Conservation (phyloP, 23 tunicate species). For the Trididemnum clinides region DNA sequence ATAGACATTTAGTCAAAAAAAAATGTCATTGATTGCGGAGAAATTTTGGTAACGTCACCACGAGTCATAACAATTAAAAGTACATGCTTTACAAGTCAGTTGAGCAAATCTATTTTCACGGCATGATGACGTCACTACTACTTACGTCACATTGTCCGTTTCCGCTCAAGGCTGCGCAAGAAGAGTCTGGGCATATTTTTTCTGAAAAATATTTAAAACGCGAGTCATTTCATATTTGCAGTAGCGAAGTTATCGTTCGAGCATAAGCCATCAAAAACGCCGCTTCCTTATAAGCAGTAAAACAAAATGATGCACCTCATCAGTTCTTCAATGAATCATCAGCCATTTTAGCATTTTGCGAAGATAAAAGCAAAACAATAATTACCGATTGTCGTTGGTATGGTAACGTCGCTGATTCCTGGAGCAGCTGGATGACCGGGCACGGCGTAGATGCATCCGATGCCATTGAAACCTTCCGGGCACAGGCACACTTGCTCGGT, state of each 20-base stretch:
- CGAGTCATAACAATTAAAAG: no score
- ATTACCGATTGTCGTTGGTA: constrained; percentile 32
- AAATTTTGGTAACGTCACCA: no score
- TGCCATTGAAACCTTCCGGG: constrained; percentile 64
- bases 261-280: neutral
- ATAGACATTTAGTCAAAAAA: neutral
- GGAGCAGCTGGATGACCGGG: constrained; percentile 60
- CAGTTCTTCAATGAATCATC: no score
- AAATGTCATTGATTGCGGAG: no score
- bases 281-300: no score
- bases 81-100: no score
- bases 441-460: constrained; percentile 38
- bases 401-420: constrained; percentile 38
- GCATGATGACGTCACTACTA: no score
- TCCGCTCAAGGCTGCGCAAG: constrained; percentile 35
- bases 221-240: no score
- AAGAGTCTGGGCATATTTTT: constrained; percentile 39
- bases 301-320: no score
- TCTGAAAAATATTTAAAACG: constrained; percentile 20
- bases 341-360: no score
- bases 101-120: no score
- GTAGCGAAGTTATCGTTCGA: neutral
- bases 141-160: constrained; percentile 76
- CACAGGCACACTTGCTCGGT: constrained; percentile 54
- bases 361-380: no score